phyloP scores from a whole-genome alignment of 1,140 invertebrate genomes.

The Ylistrum balloti region DNA sequence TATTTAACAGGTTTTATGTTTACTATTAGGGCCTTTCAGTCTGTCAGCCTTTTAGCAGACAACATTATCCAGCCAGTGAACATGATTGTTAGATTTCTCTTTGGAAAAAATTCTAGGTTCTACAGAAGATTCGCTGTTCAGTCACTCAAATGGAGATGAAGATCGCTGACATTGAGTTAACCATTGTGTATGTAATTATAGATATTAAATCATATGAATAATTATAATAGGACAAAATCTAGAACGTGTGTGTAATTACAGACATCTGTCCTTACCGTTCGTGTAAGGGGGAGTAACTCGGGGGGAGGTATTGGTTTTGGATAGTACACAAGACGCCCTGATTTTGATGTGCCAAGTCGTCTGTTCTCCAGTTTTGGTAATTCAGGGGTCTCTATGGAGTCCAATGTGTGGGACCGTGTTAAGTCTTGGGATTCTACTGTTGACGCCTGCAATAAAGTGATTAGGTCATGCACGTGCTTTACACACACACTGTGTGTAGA shows the following conservation, averaged over 20 bases:
- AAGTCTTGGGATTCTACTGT: background rate
- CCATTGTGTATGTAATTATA: background rate
- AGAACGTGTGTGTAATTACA: background rate
- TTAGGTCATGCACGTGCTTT: slow-evolving; percentile 7
- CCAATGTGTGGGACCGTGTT: background rate
- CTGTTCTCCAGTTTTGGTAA: slow-evolving; percentile 60
- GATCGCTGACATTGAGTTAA: background rate
- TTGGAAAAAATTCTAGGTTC: too few species aligned
- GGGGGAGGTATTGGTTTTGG: slow-evolving; percentile 80
- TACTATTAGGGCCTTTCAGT: too few species aligned
- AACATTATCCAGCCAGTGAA: too few species aligned
- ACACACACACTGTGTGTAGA: background rate
- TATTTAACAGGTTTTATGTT: too few species aligned
- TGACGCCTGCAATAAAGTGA: background rate
- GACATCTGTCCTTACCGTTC: slow-evolving; percentile 72
- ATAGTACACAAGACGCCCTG: slow-evolving; percentile 74
- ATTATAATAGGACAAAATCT: background rate
- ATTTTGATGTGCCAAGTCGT: slow-evolving; percentile 62
- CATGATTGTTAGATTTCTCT: too few species aligned
- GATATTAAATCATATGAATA: background rate
- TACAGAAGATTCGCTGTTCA: too few species aligned
- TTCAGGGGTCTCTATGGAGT: slow-evolving; percentile 51
- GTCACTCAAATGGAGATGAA: too few species aligned
- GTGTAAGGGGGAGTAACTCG: slow-evolving; percentile 75
- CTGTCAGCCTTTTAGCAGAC: too few species aligned